Base-by-base conservation (phyloP, 2,888 invertebrate genomes). In the Macrosiphum euphorbiae region DNA sequence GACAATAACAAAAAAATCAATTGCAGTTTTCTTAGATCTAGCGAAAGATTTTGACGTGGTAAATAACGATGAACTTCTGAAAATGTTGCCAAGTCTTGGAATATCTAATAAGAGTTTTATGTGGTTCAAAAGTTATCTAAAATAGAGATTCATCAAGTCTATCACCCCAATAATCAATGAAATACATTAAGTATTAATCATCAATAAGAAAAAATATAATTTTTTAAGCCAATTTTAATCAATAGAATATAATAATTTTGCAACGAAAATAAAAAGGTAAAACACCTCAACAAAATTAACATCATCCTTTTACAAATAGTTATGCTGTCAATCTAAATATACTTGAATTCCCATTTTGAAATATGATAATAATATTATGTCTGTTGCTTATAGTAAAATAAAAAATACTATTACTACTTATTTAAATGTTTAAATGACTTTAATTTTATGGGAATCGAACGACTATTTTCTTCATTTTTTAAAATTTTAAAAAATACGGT, bases 191-290 rank as follows among this genome's bases (percentile, higher is more conserved):
- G 20, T 35, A 86, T 47, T 58, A 61, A 92, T 24, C 28, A 86
- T 5, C 24, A 86, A 67, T 35, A 67, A 67, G 50, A 92, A 92
- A 16, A 20, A 78, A 86, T n/a, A 88, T 78, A 28, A 88, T 85
- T 94, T 67, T 90, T 94, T 67, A 78, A 90, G 87, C 58, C 93
- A 86, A 67, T 86, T 93, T 94, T 94, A 94, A 90, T 94, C 44
- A 90, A 94, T 87, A 94, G 93, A 93, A 93, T 93, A 93, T 85
- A 89, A 93, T 94, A 94, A 94, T 86, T 93, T 94, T 90, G 90
- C 90, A 90, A 94, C 58, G n/a, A 94, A 93, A 89, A 93, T 78
- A 78, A 88, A 90, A 55, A 86, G 90, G 86, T 90, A 90, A 90
- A 90, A 94, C 44, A 94, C 90, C 94, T 87, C 55, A 90, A 89